A percentile compares a stretch with the other conserved stretches of the same genome.
phyloP scores from a whole-genome alignment of 2,113 vertebrate species.

The Eublepharis macularius region DNA sequence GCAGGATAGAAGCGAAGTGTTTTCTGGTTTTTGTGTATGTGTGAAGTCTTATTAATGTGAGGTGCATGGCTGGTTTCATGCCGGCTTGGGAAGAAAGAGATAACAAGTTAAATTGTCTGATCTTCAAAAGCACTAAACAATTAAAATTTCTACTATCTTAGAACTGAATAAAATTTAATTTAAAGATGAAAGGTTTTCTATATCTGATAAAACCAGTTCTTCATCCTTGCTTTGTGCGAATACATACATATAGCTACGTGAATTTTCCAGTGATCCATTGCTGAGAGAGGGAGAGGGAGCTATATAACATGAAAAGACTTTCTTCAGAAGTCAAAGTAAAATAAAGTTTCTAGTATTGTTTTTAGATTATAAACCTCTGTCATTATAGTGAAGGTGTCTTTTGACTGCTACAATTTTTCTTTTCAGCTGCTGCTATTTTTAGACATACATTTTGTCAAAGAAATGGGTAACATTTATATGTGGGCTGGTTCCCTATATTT shows the following conservation, averaged over 20 bases:
- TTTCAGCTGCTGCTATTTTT: too few species aligned
- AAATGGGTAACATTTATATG: too few species aligned
- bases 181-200: background rate
- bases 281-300: background rate
- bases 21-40: conserved; percentile 10
- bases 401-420: too few species aligned
- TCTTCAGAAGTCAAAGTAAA: background rate
- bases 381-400: too few species aligned
- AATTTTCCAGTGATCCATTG: conserved; percentile 15
- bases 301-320: background rate
- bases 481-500: too few species aligned
- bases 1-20: conserved; percentile 9
- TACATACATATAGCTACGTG: background rate
- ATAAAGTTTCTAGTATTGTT: background rate
- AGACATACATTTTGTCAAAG: too few species aligned
- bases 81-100: background rate
- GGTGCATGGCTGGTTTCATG: background rate
- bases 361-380: too few species aligned
- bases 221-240: background rate
- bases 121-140: conserved; percentile 18
- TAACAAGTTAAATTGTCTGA: background rate
- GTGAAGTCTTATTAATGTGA: conserved; percentile 10
- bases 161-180: conserved; percentile 5
- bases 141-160: background rate
- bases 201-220: background rate